These are phyloP conservation scores for Procapra przewalskii DNA, from an alignment of 2,113 vertebrate species.

Conservation along the genomic window DNA sequence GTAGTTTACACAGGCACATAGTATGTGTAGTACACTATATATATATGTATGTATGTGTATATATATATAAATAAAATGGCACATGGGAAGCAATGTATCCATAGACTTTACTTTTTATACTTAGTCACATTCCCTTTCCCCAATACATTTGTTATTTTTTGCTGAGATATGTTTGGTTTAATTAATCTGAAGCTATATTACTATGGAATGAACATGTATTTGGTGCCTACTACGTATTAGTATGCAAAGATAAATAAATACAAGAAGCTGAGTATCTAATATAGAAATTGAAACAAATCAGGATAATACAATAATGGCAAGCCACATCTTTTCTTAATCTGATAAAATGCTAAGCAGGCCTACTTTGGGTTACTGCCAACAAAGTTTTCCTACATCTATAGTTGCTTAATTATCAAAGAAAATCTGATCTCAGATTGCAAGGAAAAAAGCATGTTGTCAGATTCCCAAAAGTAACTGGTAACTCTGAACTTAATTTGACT, in stretches of 20 bases:
- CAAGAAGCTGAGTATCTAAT: background rate
- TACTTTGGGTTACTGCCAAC: background rate
- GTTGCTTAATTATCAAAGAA: conserved; percentile 29
- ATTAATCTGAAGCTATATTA: background rate
- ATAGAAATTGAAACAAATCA: background rate
- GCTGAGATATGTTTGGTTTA: conserved; percentile 5
- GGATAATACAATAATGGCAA: background rate
- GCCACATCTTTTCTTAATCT: background rate
- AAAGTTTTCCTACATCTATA: background rate
- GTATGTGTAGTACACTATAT: background rate
- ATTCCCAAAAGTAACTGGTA: conserved; percentile 1
- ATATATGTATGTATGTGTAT: too few species aligned
- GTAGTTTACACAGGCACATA: rapidly evolving
- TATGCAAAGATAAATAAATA: background rate
- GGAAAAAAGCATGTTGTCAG: conserved; percentile 1
- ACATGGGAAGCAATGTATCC: background rate
- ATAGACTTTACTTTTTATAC: background rate
- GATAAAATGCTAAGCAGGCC: background rate
- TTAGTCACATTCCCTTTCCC: background rate
- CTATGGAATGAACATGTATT: conserved; percentile 6
- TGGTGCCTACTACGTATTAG: background rate
- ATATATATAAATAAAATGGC: background rate
- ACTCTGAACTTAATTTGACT: conserved; percentile 23
- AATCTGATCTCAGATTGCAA: conserved; percentile 11
- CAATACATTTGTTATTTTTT: background rate